Evolutionary conservation across 2,113 vertebrate species (phyloP).

Genomic region (Anoplopoma fimbria): DNA sequence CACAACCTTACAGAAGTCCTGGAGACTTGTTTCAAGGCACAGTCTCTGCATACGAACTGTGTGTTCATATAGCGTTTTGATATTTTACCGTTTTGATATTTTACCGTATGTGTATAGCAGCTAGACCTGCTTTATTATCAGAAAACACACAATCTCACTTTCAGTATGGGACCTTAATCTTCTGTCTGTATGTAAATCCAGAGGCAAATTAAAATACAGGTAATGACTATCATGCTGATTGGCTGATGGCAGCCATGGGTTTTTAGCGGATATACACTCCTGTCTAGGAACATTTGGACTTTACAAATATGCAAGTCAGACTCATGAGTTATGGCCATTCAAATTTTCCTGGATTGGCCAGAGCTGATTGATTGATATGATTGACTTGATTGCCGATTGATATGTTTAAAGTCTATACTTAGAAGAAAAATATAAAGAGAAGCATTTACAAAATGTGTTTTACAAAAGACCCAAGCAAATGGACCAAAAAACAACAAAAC

Average conservation of each 20-base stretch:
- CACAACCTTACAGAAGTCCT: too few relatives aligned
- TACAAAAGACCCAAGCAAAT: too few relatives aligned
- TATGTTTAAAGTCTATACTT: background rate
- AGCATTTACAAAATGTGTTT: background rate
- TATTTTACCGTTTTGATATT: too few relatives aligned
- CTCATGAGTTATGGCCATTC: background rate
- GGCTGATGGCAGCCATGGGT: background rate
- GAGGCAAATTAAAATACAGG: background rate
- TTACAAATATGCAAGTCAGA: background rate
- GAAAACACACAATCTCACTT: too few relatives aligned
- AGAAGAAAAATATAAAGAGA: background rate
- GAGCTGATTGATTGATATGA: background rate
- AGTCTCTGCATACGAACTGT: too few relatives aligned
- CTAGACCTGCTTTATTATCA: too few relatives aligned
- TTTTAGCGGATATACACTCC: background rate
- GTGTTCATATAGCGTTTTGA: too few relatives aligned
- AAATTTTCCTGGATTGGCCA: background rate
- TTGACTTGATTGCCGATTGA: too few relatives aligned
- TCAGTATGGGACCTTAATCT: too few relatives aligned
- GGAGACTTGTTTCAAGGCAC: too few relatives aligned
- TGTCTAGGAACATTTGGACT: background rate
- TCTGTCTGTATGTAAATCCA: conserved; percentile 1
- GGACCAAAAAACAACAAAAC: too few relatives aligned
- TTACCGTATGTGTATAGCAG: too few relatives aligned
- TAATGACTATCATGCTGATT: background rate